Evolutionary conservation across 2,797 vertebrate genomes (phyloP), one percentile per base, ranked within the genome.

Genomic region (Alcedo quadribrachys): DNA sequence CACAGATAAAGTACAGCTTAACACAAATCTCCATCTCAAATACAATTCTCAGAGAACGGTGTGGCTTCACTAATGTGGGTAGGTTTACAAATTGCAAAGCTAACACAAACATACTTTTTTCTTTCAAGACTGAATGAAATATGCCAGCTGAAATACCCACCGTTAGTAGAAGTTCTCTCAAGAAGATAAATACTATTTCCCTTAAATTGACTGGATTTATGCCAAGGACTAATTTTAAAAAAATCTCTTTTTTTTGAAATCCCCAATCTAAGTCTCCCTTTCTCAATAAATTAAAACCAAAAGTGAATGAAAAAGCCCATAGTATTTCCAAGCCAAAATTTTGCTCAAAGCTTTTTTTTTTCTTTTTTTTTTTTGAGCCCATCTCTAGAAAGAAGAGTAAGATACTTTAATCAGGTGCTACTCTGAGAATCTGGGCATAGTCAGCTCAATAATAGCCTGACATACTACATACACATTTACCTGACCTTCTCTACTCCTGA

Each of bases 171-270:
- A 48, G 60, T 55, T 89, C 37, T 81, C 46, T 51, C 17, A 0
- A 77, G 37, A 78, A 63, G 42, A 67, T 42, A 81, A 90, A 86
- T 84, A 78, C 37, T 50, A 65, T 67, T 90, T 90, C 84, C 82
- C 48, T 60, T 46, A 83, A 86, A 66, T 50, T 83, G 45, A 75
- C 80, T 67, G 70, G 58, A 78, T 78, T 90, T n/a, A 53, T 25
- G 62, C 74, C 83, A 90, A 37, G 40, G 88, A 63, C 22, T 65
- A 89, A 57, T 27, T 9, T 66, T 70, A 86, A 2, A 15, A 40
- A 40, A 40, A 15, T 40, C 6, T 14, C 24, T 11, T 67, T 71
- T 88, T 85, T 74, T 82, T 24, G 45, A 73, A 83, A 51, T 20
- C 58, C 15, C 24, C 42, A 60, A 12, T 45, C 19, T 77, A 80